These are phyloP conservation scores for Sanderia malayensis DNA, from an alignment of 30 jellyfish, hydroid and myxozoan genomes.

Conservation along the genomic window DNA sequence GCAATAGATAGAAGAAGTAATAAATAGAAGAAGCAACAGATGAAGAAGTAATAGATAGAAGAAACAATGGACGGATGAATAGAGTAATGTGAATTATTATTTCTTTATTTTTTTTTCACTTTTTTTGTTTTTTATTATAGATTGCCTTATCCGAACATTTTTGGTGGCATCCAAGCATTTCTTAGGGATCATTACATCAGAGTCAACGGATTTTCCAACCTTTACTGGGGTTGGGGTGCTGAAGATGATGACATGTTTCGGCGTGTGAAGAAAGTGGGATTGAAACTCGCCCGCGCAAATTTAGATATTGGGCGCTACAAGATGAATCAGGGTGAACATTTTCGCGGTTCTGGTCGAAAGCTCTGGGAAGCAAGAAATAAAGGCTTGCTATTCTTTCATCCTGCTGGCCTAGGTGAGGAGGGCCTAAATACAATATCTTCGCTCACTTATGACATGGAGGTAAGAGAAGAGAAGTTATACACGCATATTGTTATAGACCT, in stretches of 20 bases:
- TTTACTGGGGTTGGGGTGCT: conserved; percentile 62
- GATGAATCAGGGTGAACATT: conserved; percentile 4
- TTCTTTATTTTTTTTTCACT: too few species aligned
- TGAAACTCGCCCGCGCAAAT: neutral
- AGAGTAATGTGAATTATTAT: too few species aligned
- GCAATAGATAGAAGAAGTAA: too few species aligned
- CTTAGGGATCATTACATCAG: conserved; percentile 4
- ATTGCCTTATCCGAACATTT: conserved; percentile 11
- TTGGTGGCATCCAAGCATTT: conserved; percentile 44
- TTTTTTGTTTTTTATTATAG: neutral
- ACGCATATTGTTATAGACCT: conserved; percentile 7
- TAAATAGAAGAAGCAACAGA: too few species aligned
- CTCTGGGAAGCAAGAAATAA: conserved; percentile 18
- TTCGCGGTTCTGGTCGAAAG: conserved; percentile 9
- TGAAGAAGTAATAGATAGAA: too few species aligned
- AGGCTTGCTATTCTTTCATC: neutral
- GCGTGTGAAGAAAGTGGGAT: neutral
- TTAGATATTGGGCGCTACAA: conserved; percentile 20
- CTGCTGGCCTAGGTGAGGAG: neutral
- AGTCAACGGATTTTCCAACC: conserved; percentile 40
- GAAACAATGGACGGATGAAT: too few species aligned
- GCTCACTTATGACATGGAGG: neutral
- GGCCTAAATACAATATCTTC: conserved; percentile 14
- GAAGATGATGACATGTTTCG: conserved; percentile 36
- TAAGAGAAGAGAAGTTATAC: neutral